phyloP scores from a whole-genome alignment of 1,140 invertebrate genomes.

The Monomorium pharaonis region DNA sequence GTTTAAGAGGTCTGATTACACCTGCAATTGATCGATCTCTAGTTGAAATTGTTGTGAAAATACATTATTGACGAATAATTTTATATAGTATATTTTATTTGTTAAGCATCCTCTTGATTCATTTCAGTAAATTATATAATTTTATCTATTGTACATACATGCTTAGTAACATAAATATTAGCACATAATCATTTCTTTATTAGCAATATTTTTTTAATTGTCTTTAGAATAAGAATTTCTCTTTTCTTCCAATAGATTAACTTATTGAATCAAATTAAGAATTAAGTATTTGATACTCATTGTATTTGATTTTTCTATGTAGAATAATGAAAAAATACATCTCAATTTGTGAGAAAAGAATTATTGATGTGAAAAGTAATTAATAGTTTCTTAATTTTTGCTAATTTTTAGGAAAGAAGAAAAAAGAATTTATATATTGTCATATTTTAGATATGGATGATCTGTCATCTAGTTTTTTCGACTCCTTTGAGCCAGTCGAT shows the following conservation, averaged over 20 bases:
- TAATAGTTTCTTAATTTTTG: not conserved
- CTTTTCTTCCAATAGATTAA: not conserved
- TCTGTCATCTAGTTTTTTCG: not conserved
- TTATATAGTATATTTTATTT: not conserved
- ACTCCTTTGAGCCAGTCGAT: not conserved
- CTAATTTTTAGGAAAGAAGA: not conserved
- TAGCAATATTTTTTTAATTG: not conserved
- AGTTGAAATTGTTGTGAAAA: not conserved
- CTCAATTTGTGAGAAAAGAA: not conserved
- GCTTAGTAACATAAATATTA: not conserved
- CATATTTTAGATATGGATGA: not conserved
- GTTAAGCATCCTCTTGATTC: not conserved
- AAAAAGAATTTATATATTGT: not conserved
- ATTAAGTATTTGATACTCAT: not conserved
- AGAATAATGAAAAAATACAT: not conserved
- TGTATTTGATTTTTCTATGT: not conserved
- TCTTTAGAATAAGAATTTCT: not conserved
- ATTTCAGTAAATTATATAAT: not conserved
- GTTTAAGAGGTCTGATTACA: conserved; percentile 31
- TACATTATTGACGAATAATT: conserved; percentile 31
- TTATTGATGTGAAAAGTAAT: not conserved
- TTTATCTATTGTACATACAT: not conserved
- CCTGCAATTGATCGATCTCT: conserved; percentile 14
- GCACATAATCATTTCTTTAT: not conserved
- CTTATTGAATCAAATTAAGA: not conserved